Conservation (phyloP, 2,888 invertebrate genomes). For the Eupithecia subumbrata region DNA sequence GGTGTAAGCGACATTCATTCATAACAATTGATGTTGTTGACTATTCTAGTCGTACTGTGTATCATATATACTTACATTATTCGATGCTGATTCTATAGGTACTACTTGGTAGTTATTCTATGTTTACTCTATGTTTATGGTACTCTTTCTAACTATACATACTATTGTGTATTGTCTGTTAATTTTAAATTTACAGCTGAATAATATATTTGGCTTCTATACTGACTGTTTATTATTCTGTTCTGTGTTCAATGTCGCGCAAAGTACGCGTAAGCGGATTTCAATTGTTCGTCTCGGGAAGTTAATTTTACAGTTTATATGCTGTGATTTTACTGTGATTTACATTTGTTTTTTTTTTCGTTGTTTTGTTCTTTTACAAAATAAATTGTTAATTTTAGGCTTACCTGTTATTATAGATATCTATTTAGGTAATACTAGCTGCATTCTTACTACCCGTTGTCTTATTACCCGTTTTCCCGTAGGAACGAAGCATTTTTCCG, state of each 20-base stretch:
- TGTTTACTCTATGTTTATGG: constrained; percentile 47
- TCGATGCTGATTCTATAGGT: constrained; percentile 44
- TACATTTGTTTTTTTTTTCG: constrained; percentile 16
- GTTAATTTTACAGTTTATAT: constrained; percentile 15
- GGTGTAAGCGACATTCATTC: constrained; percentile 68
- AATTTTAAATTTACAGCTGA: background rate
- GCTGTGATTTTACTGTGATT: constrained; percentile 10
- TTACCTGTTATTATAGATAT: background rate
- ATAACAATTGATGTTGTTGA: constrained; percentile 71
- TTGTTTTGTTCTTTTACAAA: constrained; percentile 18
- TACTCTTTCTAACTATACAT: background rate
- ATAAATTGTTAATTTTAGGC: background rate
- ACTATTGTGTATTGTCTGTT: background rate
- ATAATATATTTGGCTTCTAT: background rate
- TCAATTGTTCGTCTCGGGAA: constrained; percentile 41
- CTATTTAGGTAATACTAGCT: background rate
- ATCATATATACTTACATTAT: constrained; percentile 9
- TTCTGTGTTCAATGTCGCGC: constrained; percentile 75
- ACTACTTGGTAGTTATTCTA: constrained; percentile 21
- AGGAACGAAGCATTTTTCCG: too few species aligned
- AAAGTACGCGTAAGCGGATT: constrained; percentile 53
- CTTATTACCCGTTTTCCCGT: too few species aligned
- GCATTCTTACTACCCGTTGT: too few species aligned
- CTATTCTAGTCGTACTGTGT: background rate
- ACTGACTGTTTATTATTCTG: constrained; percentile 32